Percentiles rank a stretch among this genome's conserved stretches.
Conservation (phyloP, 2,113 vertebrate species). For the Podiceps cristatus region DNA sequence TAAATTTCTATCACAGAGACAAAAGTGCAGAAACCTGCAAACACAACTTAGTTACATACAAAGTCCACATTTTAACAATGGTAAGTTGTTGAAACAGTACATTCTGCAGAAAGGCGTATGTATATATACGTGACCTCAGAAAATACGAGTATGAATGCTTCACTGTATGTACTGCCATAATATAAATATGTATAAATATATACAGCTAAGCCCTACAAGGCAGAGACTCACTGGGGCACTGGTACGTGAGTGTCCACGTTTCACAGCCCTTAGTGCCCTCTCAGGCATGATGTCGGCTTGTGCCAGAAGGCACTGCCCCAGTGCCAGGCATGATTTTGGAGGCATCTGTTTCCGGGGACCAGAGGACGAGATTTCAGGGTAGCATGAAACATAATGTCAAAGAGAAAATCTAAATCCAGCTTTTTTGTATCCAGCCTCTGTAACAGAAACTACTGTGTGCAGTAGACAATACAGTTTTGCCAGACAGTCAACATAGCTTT, state of each 20-base stretch:
- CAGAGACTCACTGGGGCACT: accelerated
- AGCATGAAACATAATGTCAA: accelerated
- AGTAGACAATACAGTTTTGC: background rate
- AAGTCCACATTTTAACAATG: background rate
- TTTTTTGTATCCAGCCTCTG: background rate
- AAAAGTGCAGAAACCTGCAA: background rate
- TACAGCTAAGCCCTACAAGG: background rate
- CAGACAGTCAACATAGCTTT: accelerated
- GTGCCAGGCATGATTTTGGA: background rate
- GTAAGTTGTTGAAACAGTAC: background rate
- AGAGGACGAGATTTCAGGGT: background rate
- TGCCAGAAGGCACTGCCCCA: background rate
- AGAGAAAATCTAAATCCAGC: background rate
- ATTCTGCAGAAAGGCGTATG: background rate
- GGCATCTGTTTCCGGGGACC: accelerated
- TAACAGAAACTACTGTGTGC: accelerated
- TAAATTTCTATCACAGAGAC: background rate
- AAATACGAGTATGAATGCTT: background rate
- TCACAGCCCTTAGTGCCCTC: background rate
- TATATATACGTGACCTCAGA: background rate
- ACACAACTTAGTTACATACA: background rate
- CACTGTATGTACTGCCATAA: background rate
- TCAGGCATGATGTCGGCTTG: accelerated
- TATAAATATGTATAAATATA: too few relatives aligned
- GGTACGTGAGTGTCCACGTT: accelerated